A percentile compares a stretch with the other conserved stretches of the same genome.
phyloP scores from a whole-genome alignment of 2,888 invertebrate genomes.

The Apotomis turbidana region DNA sequence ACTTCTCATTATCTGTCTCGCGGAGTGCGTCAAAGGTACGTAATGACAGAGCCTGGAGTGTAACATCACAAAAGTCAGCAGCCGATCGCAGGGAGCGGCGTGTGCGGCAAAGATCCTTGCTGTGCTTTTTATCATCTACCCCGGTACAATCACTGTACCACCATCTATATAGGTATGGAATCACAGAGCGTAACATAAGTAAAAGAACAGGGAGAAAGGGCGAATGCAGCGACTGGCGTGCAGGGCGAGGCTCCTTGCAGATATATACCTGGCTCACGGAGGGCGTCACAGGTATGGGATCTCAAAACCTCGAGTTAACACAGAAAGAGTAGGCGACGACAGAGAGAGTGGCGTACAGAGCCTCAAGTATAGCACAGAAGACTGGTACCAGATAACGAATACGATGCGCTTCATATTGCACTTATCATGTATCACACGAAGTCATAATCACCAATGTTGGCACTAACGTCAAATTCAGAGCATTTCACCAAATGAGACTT shows the following conservation, averaged over 20 bases:
- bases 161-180: conserved; percentile 69
- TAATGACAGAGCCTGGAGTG: not conserved
- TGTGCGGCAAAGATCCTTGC: conserved; percentile 70
- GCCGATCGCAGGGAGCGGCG: conserved; percentile 43
- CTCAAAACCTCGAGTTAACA: too few species aligned
- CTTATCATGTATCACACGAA: too few species aligned
- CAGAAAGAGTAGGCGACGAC: conserved; percentile 6
- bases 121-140: conserved; percentile 81
- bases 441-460: too few species aligned
- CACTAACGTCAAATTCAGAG: too few species aligned
- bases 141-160: conserved; percentile 67
- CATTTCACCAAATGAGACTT: too few species aligned
- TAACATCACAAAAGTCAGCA: not conserved
- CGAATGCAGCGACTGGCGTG: not conserved
- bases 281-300: not conserved
- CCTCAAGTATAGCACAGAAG: too few species aligned
- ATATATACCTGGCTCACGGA: not conserved
- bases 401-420: too few species aligned
- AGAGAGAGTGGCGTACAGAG: conserved; percentile 4
- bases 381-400: too few species aligned
- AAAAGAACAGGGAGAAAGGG: too few species aligned
- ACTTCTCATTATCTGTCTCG: not conserved
- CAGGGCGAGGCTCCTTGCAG: not conserved
- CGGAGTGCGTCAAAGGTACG: not conserved
- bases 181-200: too few species aligned